A percentile compares a stretch with the other conserved stretches of the same genome.
These are phyloP conservation scores for Lottia scabra DNA, from an alignment of 2,888 invertebrate species.

Conservation along the genomic window DNA sequence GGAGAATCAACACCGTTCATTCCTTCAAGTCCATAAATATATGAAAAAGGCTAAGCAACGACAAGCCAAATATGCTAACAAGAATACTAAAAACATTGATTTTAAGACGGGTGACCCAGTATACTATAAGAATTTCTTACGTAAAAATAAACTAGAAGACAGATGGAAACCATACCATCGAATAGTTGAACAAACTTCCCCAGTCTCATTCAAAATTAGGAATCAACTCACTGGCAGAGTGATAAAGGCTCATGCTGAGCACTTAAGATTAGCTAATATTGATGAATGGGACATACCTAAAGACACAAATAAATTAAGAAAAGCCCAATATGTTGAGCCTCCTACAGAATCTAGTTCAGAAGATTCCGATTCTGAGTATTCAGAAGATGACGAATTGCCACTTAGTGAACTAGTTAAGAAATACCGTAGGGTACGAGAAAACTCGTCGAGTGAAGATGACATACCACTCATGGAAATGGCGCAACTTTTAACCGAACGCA, in stretches of 20 bases:
- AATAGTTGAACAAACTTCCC: slow-evolving; percentile 28
- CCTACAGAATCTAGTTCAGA: slow-evolving; percentile 2
- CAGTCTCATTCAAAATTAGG: slow-evolving; percentile 18
- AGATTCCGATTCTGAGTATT: not conserved
- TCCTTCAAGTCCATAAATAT: slow-evolving; percentile 20
- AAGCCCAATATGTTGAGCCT: slow-evolving; percentile 19
- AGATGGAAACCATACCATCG: slow-evolving; percentile 33
- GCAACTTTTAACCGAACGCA: not conserved
- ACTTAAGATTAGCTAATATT: slow-evolving; percentile 19
- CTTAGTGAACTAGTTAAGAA: not conserved
- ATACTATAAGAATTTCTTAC: slow-evolving; percentile 25
- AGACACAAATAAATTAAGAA: slow-evolving; percentile 1
- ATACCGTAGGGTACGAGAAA: not conserved
- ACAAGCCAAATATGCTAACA: slow-evolving; percentile 32
- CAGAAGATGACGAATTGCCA: not conserved
- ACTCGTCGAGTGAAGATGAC: slow-evolving; percentile 13
- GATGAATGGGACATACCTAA: slow-evolving; percentile 12
- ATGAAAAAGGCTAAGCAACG: slow-evolving; percentile 23
- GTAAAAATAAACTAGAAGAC: slow-evolving; percentile 25
- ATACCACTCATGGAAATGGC: slow-evolving; percentile 23
- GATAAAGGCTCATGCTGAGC: slow-evolving; percentile 16
- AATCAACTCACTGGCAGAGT: slow-evolving; percentile 4
- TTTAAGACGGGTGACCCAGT: slow-evolving; percentile 33
- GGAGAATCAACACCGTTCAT: slow-evolving; percentile 31
- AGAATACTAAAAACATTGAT: slow-evolving; percentile 20